Conservation (phyloP, 2,113 vertebrate genomes). For the Nibea coibor region DNA sequence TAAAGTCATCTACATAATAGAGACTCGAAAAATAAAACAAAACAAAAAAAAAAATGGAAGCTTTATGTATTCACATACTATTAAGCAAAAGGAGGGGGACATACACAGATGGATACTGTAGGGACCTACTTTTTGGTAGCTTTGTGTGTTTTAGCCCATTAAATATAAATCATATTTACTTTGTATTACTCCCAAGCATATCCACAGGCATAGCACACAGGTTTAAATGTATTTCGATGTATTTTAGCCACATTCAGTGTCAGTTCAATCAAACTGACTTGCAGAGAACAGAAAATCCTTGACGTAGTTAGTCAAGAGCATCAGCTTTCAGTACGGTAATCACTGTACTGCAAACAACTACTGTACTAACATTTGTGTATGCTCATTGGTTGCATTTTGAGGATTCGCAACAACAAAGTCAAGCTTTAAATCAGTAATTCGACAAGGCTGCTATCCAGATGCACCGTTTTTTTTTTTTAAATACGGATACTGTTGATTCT, state of each 20-base stretch:
- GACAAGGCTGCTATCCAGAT: background rate
- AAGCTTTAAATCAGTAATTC: background rate
- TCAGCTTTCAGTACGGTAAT: background rate
- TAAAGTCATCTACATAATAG: constrained; percentile 12
- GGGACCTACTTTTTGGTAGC: background rate
- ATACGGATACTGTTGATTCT: background rate
- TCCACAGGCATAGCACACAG: background rate
- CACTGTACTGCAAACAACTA: background rate
- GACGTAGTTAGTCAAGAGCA: background rate
- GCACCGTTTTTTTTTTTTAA: background rate
- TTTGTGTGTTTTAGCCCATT: background rate
- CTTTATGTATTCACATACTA: constrained; percentile 13
- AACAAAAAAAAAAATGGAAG: background rate
- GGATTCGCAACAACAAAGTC: background rate
- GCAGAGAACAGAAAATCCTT: background rate
- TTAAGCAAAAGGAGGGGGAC: background rate
- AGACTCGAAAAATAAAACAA: background rate
- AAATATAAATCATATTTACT: constrained; percentile 3
- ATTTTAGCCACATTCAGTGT: constrained; percentile 12
- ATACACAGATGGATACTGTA: background rate
- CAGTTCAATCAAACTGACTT: background rate
- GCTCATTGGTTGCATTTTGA: background rate
- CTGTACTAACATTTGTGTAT: too few species aligned
- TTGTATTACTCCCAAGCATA: background rate
- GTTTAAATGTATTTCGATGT: background rate